A percentile compares a stretch with the other conserved stretches of the same genome.
Conservation (phyloP, 2,797 vertebrate species). For the Botia kubotai region DNA sequence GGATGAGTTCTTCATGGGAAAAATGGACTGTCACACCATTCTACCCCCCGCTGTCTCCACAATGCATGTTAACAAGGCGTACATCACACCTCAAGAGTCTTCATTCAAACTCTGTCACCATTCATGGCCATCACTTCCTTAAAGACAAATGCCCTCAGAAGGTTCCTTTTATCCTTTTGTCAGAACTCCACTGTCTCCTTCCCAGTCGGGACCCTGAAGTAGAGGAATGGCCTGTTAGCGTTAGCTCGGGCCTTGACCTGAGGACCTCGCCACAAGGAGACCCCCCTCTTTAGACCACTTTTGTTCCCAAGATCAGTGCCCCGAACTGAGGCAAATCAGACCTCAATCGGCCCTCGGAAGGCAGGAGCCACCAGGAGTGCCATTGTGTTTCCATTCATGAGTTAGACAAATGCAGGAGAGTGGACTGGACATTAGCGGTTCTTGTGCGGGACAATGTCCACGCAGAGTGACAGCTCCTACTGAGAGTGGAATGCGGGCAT, state of each 20-base stretch:
- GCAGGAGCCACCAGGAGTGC: slow-evolving; percentile 80
- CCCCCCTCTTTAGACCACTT: slow-evolving; percentile 67
- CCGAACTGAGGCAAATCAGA: slow-evolving; percentile 83
- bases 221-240: slow-evolving; percentile 77
- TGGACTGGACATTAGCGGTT: slow-evolving; percentile 79
- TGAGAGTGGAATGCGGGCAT: slow-evolving; percentile 84
- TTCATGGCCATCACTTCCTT: slow-evolving; percentile 88
- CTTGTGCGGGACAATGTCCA: slow-evolving; percentile 82
- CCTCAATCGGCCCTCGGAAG: slow-evolving; percentile 73
- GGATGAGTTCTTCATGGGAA: slow-evolving; percentile 57
- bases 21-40: slow-evolving; percentile 58
- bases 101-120: slow-evolving; percentile 84
- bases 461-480: slow-evolving; percentile 84
- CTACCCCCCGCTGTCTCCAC: slow-evolving; percentile 76
- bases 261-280: slow-evolving; percentile 75
- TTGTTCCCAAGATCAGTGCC: slow-evolving; percentile 80
- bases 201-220: slow-evolving; percentile 79
- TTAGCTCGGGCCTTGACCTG: slow-evolving; percentile 76
- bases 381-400: slow-evolving; percentile 86
- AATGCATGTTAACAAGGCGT: slow-evolving; percentile 80
- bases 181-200: slow-evolving; percentile 78
- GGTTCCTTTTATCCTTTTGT: slow-evolving; percentile 89
- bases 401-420: slow-evolving; percentile 81
- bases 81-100: slow-evolving; percentile 82
- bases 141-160: slow-evolving; percentile 86